These are phyloP conservation scores for Chrysolina oricalcia DNA, from an alignment of 2,888 invertebrate species.

Conservation along the genomic window DNA sequence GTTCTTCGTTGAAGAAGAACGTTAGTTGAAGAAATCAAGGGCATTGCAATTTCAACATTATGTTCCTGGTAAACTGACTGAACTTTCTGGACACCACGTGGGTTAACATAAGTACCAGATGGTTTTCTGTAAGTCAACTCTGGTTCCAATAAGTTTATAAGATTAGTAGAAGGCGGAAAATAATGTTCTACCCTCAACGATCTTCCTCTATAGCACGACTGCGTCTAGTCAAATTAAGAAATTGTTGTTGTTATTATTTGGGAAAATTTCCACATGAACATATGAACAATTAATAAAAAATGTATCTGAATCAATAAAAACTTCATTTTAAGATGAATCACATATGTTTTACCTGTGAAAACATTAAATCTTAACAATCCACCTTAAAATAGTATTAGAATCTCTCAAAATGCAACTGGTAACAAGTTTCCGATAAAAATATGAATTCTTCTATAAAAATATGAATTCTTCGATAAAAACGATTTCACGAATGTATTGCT, in stretches of 20 bases:
- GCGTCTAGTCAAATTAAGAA: not conserved
- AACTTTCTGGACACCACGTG: no score
- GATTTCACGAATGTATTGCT: constrained; percentile 45
- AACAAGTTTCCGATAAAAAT: constrained; percentile 31
- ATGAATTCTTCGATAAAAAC: not conserved
- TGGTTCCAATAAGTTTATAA: not conserved
- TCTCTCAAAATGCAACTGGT: constrained; percentile 24
- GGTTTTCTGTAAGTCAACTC: not conserved
- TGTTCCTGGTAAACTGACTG: no score
- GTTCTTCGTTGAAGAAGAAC: no score
- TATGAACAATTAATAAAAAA: not conserved
- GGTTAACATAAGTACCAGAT: not conserved
- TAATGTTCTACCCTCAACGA: not conserved
- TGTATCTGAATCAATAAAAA: not conserved
- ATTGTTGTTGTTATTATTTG: no score
- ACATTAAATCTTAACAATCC: constrained; percentile 17
- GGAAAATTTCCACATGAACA: no score
- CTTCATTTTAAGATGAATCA: constrained; percentile 35
- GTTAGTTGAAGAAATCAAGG: no score
- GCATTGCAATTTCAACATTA: no score
- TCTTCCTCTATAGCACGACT: not conserved
- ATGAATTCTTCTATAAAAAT: no score
- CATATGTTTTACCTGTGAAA: constrained; percentile 27
- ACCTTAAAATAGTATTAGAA: not conserved
- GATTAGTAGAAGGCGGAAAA: not conserved